These are phyloP conservation scores for Euphydryas editha DNA, from an alignment of 2,888 invertebrate genomes.

Conservation along the genomic window DNA sequence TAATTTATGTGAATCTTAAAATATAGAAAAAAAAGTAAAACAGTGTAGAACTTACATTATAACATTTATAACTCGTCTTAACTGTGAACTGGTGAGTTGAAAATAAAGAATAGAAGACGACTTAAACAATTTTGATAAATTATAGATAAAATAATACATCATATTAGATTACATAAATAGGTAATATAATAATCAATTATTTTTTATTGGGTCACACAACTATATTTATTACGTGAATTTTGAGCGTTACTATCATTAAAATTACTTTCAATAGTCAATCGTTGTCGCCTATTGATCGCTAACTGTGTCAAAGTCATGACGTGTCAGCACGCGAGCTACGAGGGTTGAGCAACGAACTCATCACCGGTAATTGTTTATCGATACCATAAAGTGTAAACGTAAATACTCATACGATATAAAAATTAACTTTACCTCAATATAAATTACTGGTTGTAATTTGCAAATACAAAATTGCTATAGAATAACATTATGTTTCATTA, in stretches of 20 bases:
- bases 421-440: not conserved
- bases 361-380: slow-evolving; percentile 10
- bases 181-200: not conserved
- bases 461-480: not conserved
- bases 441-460: not conserved
- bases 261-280: slow-evolving; percentile 44
- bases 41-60: too few relatives aligned
- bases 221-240: slow-evolving; percentile 1
- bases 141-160: too few relatives aligned
- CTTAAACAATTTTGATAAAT: not conserved
- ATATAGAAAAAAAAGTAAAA: not conserved
- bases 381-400: slow-evolving; percentile 12
- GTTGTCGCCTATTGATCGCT: slow-evolving; percentile 64
- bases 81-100: not conserved
- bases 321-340: slow-evolving; percentile 66
- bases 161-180: not conserved
- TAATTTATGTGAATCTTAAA: not conserved
- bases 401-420: not conserved
- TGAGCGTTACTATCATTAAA: slow-evolving; percentile 9
- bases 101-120: not conserved
- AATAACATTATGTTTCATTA: not conserved
- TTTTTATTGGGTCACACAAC: not conserved
- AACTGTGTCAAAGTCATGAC: slow-evolving; percentile 81
- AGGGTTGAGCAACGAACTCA: slow-evolving; percentile 65
- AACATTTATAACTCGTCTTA: too few relatives aligned